Evolutionary conservation across 2,888 invertebrate species (phyloP).

Genomic region (Mimumesa dahlbomi): DNA sequence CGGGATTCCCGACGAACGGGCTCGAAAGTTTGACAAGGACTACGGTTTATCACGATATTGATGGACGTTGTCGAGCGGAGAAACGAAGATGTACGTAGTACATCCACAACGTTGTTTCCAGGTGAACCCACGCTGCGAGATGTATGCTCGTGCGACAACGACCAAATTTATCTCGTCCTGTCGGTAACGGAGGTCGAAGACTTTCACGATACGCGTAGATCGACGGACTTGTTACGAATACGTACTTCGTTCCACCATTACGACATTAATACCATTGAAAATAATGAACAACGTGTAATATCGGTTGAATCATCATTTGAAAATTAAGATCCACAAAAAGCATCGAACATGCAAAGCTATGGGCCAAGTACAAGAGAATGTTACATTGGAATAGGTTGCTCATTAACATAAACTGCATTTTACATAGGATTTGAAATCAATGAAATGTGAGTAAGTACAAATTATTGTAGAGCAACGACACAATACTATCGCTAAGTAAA

Average conservation of each 20-base stretch:
- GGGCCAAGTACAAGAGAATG: too few relatives aligned
- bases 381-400: too few relatives aligned
- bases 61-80: constrained; percentile 58
- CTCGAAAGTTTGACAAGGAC: constrained; percentile 44
- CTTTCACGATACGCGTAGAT: constrained; percentile 46
- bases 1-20: constrained; percentile 14
- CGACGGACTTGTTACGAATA: constrained; percentile 28
- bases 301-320: too few relatives aligned
- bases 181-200: constrained; percentile 59
- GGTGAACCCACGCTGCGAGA: constrained; percentile 67
- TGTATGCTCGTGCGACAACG: constrained; percentile 55
- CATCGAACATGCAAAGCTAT: too few relatives aligned
- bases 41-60: constrained; percentile 54
- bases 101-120: constrained; percentile 65
- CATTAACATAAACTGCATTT: too few relatives aligned
- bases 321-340: too few relatives aligned
- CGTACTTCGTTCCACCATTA: neutral
- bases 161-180: constrained; percentile 62
- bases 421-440: too few relatives aligned
- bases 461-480: too few relatives aligned
- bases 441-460: too few relatives aligned
- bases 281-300: too few relatives aligned
- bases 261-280: constrained; percentile 5
- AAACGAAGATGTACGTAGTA: constrained; percentile 62
- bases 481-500: too few relatives aligned